Evolutionary conservation across 2,797 vertebrate genomes (phyloP).

Genomic region (Sphenodon punctatus): DNA sequence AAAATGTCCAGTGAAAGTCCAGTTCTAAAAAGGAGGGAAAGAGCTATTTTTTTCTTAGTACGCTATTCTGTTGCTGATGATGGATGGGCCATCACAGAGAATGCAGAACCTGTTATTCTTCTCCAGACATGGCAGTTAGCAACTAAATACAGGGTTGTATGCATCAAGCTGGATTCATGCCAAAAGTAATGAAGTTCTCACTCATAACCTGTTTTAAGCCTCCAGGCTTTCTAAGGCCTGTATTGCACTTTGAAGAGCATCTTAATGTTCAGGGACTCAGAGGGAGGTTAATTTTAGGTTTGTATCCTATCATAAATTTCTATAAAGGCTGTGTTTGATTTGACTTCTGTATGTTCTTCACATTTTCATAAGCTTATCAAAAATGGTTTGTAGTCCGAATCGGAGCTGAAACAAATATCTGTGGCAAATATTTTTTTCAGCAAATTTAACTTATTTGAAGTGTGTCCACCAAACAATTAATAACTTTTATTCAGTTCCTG

Average conservation of each 20-base stretch:
- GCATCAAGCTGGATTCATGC: not conserved
- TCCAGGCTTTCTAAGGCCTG: slow-evolving; percentile 10
- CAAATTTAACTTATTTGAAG: too few relatives aligned
- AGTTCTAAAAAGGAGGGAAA: too few relatives aligned
- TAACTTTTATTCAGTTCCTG: too few relatives aligned
- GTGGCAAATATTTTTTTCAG: too few relatives aligned
- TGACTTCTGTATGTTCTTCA: not conserved
- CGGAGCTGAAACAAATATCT: too few relatives aligned
- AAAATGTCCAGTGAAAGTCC: not conserved
- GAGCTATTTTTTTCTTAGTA: fast-evolving
- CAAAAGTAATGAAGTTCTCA: not conserved
- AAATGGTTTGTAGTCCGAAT: too few relatives aligned
- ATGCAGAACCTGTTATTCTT: not conserved
- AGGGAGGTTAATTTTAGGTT: fast-evolving
- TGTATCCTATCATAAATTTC: not conserved
- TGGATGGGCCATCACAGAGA: slow-evolving; percentile 1
- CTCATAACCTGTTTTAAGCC: slow-evolving; percentile 12
- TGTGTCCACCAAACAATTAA: too few relatives aligned
- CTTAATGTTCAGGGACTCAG: not conserved
- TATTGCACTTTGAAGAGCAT: not conserved
- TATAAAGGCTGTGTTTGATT: not conserved
- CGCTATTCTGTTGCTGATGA: slow-evolving; percentile 11
- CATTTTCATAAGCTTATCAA: not conserved
- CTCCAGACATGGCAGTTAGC: not conserved
- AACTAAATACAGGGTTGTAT: slow-evolving; percentile 6